A percentile compares a stretch with the other conserved stretches of the same genome.
phyloP scores from a whole-genome alignment of 2,113 vertebrate genomes.

The Ammodytes dubius region DNA sequence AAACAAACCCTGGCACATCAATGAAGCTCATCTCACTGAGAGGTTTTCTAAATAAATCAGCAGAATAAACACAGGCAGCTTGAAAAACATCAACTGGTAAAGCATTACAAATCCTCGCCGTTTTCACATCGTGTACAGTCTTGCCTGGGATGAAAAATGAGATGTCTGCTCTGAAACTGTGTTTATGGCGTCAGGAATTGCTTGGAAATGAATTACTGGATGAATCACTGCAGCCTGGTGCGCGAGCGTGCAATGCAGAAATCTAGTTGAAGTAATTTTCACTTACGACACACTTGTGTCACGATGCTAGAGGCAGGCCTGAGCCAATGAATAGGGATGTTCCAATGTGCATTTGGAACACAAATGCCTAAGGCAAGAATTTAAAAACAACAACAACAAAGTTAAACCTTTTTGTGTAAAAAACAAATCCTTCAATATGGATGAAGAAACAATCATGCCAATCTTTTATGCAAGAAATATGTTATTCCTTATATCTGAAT shows the following conservation, averaged over 20 bases:
- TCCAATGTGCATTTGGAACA: constrained; percentile 59
- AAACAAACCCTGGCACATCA: constrained; percentile 84
- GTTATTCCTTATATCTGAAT: constrained; percentile 24
- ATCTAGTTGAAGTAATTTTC: constrained; percentile 86
- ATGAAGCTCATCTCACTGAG: constrained; percentile 80
- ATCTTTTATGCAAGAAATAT: constrained; percentile 25
- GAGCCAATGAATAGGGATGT: constrained; percentile 62
- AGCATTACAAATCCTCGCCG: constrained; percentile 83
- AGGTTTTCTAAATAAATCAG: constrained; percentile 85
- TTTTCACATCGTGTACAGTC: constrained; percentile 78
- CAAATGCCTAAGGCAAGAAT: constrained; percentile 59
- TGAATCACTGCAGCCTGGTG: constrained; percentile 80
- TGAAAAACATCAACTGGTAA: constrained; percentile 81
- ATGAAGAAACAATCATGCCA: constrained; percentile 30
- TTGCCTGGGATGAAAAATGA: constrained; percentile 87
- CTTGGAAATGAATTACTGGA: constrained; percentile 85
- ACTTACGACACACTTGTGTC: constrained; percentile 84
- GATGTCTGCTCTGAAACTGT: constrained; percentile 85
- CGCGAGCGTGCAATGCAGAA: constrained; percentile 78
- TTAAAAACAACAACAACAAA: constrained; percentile 51
- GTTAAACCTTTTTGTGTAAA: constrained; percentile 49
- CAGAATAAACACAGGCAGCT: constrained; percentile 81
- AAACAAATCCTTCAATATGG: not conserved
- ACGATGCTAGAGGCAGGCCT: constrained; percentile 56
- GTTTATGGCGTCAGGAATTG: constrained; percentile 86